Evolutionary conservation across 2,113 vertebrate species (phyloP).

Genomic region (Ceuthmochares aereus): DNA sequence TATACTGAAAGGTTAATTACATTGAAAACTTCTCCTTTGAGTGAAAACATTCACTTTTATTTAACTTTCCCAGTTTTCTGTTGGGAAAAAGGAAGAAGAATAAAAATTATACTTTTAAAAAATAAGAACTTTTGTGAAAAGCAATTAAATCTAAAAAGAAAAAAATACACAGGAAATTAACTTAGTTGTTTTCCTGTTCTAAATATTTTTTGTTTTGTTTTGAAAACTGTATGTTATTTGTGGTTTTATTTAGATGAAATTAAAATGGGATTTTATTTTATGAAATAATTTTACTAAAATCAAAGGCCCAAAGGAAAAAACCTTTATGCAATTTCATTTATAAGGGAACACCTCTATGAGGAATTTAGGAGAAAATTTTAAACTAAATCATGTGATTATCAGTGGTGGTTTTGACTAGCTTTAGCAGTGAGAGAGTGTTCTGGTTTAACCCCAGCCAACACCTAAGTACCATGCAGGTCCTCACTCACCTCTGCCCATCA

Average conservation of each 20-base stretch:
- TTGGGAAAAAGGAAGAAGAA: background rate
- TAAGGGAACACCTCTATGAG: background rate
- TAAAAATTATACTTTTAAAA: background rate
- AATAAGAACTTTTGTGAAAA: background rate
- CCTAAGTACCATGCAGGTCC: no score
- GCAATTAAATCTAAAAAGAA: background rate
- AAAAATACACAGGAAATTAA: background rate
- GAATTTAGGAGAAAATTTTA: background rate
- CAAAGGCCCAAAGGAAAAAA: background rate
- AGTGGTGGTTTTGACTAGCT: background rate
- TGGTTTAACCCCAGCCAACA: no score
- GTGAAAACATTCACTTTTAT: background rate
- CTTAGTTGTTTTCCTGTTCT: background rate
- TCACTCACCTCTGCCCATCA: no score
- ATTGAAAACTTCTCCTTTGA: background rate
- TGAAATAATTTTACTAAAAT: background rate
- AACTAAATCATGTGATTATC: background rate
- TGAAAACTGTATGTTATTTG: background rate
- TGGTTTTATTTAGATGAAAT: background rate
- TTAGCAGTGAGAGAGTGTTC: background rate
- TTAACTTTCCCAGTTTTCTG: background rate
- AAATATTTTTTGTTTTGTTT: background rate
- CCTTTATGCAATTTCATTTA: background rate
- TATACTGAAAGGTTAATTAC: background rate
- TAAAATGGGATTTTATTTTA: background rate